Base-by-base conservation (phyloP, 2,888 invertebrate species). In the Punctoribates punctum region DNA sequence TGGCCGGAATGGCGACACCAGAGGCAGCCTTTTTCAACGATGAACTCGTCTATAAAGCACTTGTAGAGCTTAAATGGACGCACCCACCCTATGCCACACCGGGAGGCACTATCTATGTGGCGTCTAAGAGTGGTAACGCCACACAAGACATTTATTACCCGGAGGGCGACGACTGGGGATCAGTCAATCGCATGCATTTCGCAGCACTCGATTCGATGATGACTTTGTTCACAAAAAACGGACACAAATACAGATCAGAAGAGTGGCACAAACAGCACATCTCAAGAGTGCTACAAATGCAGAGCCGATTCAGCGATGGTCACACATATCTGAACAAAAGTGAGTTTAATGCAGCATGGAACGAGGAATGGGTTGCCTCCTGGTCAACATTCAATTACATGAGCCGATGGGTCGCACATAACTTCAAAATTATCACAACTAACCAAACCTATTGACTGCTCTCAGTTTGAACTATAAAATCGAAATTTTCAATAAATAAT, bases 121-220 rank as follows among this genome's bases (percentile, higher is more conserved):
- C 3, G 29, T 23, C 62, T 1, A 27, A 17, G 17, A 23, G 27
- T 27, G 62, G 62, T 23, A 62, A 62, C 3, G 27, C 27, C 27
- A 62, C 62, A 8, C 20, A 23, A 27, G 62, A 62, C 20, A 29
- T 62, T 15, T 62, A 62, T 62, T 62, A 62, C 29, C 62, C 62
- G 9, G 13, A 62, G 20, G 15, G 15, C 1, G 29, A 62, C 13
- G 62, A 62, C 17, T 62, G 62, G 62, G 62, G 62, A 62, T 17
- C 62, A 25, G 29, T 17, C 20, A 17, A 20, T 62, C 17, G 62
- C 8, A 62, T 62, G 62, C 62, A 62, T 27, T 62, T 62, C 62
- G 62, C 62, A 23, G 62, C 62, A 62, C 62, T 62, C 62, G 62
- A 62, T 23, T 62, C 62, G 15, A 62, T 62, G 62, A 27, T 62